phyloP scores from a whole-genome alignment of 2,797 vertebrate genomes.

The Pseudopleuronectes americanus region DNA sequence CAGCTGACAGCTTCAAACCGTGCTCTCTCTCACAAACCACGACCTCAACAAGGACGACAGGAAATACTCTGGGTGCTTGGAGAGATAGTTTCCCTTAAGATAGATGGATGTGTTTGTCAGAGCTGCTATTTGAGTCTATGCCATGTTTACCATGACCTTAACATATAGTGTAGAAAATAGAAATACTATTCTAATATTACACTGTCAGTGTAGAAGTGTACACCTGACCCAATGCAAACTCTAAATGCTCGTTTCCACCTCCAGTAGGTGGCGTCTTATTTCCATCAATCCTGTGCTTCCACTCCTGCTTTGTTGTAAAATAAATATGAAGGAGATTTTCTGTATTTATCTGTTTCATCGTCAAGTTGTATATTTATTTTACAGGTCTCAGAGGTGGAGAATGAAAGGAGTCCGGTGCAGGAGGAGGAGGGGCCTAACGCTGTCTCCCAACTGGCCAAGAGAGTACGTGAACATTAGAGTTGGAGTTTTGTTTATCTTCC shows the following conservation, averaged over 20 bases:
- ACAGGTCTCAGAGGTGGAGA: conserved; percentile 76
- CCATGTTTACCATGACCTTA: not conserved
- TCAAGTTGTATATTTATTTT: conserved; percentile 12
- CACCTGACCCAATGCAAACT: not conserved
- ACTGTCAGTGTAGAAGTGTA: not conserved
- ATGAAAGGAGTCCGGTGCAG: conserved; percentile 77
- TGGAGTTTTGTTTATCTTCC: no score
- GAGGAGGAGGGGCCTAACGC: conserved; percentile 85
- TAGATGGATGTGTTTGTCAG: conserved; percentile 25
- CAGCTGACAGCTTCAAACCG: conserved; percentile 24
- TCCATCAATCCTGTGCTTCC: conserved; percentile 1
- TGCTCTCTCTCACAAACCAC: conserved; percentile 14
- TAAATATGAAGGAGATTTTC: not conserved
- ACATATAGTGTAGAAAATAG: conserved; percentile 15
- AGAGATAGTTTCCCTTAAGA: conserved; percentile 38
- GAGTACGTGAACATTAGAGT: conserved; percentile 76
- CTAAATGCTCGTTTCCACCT: no score
- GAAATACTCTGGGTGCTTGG: conserved; percentile 6
- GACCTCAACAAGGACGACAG: not conserved
- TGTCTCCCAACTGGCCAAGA: conserved; percentile 89
- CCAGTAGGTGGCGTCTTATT: conserved; percentile 50
- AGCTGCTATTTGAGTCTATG: conserved; percentile 27
- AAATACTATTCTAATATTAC: conserved; percentile 1
- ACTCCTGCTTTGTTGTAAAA: not conserved
- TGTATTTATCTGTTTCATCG: not conserved